Conservation (phyloP, 1,140 invertebrate species). For the Streblospio benedicti region DNA sequence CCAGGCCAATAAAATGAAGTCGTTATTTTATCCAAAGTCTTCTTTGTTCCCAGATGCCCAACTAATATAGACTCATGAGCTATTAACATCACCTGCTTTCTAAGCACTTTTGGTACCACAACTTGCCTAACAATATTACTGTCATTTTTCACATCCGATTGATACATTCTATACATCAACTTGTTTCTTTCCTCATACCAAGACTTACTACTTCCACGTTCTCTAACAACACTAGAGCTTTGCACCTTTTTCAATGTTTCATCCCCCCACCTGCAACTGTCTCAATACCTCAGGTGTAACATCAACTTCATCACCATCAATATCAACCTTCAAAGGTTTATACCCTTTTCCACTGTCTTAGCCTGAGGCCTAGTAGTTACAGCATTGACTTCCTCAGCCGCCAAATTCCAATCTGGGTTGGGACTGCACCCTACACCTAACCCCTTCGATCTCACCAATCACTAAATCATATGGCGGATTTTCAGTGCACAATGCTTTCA, state of each 20-base stretch:
- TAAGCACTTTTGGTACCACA: neutral
- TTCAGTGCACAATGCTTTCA: slow-evolving; percentile 7
- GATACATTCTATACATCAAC: no score
- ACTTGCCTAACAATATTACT: no score
- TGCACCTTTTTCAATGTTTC: neutral
- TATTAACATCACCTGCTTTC: neutral
- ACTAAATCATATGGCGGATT: slow-evolving; percentile 10
- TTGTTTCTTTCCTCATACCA: no score
- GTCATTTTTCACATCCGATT: no score
- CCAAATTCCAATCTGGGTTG: neutral
- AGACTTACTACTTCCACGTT: no score
- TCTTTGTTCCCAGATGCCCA: neutral
- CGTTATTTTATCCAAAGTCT: neutral
- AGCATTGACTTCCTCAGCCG: no score
- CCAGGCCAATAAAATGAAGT: slow-evolving; percentile 8
- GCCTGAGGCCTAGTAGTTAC: neutral
- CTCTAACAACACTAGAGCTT: no score
- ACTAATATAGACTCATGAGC: neutral
- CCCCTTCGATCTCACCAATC: neutral
- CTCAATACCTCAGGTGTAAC: neutral
- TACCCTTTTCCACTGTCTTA: neutral
- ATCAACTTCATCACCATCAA: neutral
- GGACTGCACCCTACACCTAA: neutral
- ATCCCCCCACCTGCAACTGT: neutral
- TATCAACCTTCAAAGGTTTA: slow-evolving; percentile 2